Evolutionary conservation across 2,113 vertebrate genomes (phyloP), one percentile per base, ranked within the genome.

Genomic region (Pelvicachromis taeniatus): DNA sequence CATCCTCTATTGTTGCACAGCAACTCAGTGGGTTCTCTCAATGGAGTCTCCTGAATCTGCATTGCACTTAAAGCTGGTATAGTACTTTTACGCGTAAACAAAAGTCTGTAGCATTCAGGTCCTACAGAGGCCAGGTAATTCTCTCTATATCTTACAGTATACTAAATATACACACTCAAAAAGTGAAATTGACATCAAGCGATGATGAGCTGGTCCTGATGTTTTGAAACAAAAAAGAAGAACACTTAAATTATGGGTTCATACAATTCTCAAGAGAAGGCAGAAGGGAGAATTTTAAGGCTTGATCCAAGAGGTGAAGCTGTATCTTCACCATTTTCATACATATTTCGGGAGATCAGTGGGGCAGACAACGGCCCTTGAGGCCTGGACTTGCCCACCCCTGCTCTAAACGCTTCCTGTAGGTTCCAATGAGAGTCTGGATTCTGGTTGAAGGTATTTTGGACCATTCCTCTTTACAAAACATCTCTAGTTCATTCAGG

Each of bases 1-100:
- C 55, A 58, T 78, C 85, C 56, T 86, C 80, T 82, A 75, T 93
- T 92, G 89, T 89, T 80, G 59, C 68, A n/a, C 52, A 29, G 83
- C 81, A 87, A 85, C 87, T 88, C 82, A 83, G 17, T 29, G 11
- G 13, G 54, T 56, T 84, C 54, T 58, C 42, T 83, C n/a, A 65
- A 11, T 54, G n/a, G 53, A 23, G 23, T 10, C n/a, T 59, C 77
- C 73, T 73, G 48, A 52, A 48, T 40, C n/a, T n/a, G 45, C 13
- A 77, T 29, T 8, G 14, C 8, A 9, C 42, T 88, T 48, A 50
- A 86, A 75, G 26, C 45, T 75, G 45, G 45, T 75, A 7, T 52
- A 6, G 45, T 52, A 75, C 45, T 52, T 75, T 75, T 29, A 52
- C 31, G 52, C 33, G 45, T 75, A 52, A 75, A 52, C 33, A 17